Evolutionary conservation across 2,888 invertebrate species (phyloP).

Genomic region (Drosophila percnosoma): DNA sequence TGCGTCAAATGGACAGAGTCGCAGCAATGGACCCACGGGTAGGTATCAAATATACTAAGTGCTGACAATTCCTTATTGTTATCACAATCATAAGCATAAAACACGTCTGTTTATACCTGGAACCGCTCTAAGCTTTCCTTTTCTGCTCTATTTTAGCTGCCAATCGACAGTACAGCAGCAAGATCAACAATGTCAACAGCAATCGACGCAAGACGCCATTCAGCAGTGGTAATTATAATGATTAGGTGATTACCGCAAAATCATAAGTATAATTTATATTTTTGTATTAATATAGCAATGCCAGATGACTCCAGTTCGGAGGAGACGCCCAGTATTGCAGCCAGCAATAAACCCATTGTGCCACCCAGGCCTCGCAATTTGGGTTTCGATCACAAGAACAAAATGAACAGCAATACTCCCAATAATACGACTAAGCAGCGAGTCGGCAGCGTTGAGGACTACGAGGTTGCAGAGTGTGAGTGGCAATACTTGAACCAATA

Average conservation of each 20-base stretch:
- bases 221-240: slow-evolving; percentile 87
- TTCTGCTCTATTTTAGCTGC: slow-evolving; percentile 63
- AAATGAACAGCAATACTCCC: slow-evolving; percentile 74
- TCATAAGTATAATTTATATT: neutral
- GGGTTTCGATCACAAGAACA: slow-evolving; percentile 87
- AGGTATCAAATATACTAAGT: slow-evolving; percentile 7
- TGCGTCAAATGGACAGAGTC: slow-evolving; percentile 93
- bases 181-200: slow-evolving; percentile 84
- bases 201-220: slow-evolving; percentile 87
- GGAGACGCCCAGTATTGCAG: slow-evolving; percentile 85
- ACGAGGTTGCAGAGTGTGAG: slow-evolving; percentile 82
- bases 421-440: slow-evolving; percentile 62
- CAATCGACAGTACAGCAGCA: slow-evolving; percentile 82
- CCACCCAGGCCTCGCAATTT: slow-evolving; percentile 89
- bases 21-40: slow-evolving; percentile 86
- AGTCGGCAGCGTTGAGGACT: slow-evolving; percentile 74
- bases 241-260: neutral
- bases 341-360: slow-evolving; percentile 86
- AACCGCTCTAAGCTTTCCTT: neutral
- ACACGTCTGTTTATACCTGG: neutral
- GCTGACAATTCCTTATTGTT: neutral
- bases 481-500: neutral
- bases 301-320: slow-evolving; percentile 94
- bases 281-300: slow-evolving; percentile 55
- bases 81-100: neutral